phyloP scores from a whole-genome alignment of 92 coral and sea anemone species.

The Porites divaricata region DNA sequence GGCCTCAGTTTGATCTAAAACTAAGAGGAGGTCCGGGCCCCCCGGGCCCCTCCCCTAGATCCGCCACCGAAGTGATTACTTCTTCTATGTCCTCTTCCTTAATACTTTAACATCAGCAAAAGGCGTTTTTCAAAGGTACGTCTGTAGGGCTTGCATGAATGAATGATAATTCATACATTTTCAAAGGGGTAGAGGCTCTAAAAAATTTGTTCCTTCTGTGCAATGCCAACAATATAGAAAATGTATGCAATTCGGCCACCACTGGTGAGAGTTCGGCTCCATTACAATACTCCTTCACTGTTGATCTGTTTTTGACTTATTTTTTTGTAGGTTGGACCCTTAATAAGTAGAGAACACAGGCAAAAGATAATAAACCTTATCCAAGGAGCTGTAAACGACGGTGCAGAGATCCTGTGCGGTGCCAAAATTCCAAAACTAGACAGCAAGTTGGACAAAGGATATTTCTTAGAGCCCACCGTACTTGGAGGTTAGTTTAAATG shows the following conservation, averaged over 20 bases:
- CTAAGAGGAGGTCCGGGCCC: too few species aligned
- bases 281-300: background rate
- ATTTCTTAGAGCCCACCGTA: conserved; percentile 69
- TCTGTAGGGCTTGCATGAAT: too few species aligned
- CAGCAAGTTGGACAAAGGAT: conserved; percentile 69
- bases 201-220: too few species aligned
- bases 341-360: conserved; percentile 66
- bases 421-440: conserved; percentile 70
- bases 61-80: too few species aligned
- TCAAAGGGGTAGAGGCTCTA: too few species aligned
- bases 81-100: too few species aligned
- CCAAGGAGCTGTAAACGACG: conserved; percentile 76
- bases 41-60: too few species aligned
- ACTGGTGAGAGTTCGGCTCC: background rate
- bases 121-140: too few species aligned
- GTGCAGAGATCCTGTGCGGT: conserved; percentile 67
- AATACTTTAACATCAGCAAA: too few species aligned
- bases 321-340: conserved; percentile 56
- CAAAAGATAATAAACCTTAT: conserved; percentile 56
- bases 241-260: background rate
- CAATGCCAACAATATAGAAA: too few species aligned
- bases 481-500: conserved; percentile 55
- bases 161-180: too few species aligned
- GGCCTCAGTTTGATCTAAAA: too few species aligned
- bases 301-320: background rate